Base-by-base conservation (phyloP, 2,888 invertebrate species). In the Dusona sp. region DNA sequence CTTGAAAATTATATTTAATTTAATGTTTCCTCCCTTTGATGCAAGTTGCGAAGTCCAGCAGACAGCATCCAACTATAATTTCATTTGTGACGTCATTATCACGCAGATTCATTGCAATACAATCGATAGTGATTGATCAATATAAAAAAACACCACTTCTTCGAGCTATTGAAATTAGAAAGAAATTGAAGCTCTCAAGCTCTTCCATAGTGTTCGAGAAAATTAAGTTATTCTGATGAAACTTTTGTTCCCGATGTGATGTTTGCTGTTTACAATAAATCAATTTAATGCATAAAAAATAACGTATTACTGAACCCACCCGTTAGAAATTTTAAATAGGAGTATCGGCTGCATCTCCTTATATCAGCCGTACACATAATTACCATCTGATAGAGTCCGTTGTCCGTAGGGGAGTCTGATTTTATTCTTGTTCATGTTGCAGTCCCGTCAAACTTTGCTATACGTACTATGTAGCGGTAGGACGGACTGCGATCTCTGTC, bases 331-430 rank as follows among this genome's bases (percentile, higher is more conserved):
- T 91, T 91, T 88, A 91, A 93, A 92, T 93, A 93, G 90, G 88
- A 90, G 91, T 93, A 93, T 93, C 90, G 91, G 91, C 70, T 79
- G 87, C 81, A 89, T 87, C 83, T 83, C 61, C 87, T 85, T 81
- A 91, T 93, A 93, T 93, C 92, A 93, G 90, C 91, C 92, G 89
- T 91, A 92, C 92, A 93, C 93, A 93, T 94, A 94, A 94, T 94
- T 94, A 94, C 93, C 92, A 93, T 94, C 92, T 93, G 94, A 94
- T 94, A 94, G 94, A 93, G 94, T 93, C 92, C 90, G 93, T 93
- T 93, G 94, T 93, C 93, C 92, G 94, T 93, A 92, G 92, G 90
- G 74, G 92, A 92, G 91, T 92, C 90, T 92, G 93, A 93, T 93
- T 92, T 92, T 90, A 92, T 92, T 93, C 93, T 93, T 93, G 92